phyloP scores from a whole-genome alignment of 2,113 vertebrate genomes.

The Pomatorhinus ruficollis region DNA sequence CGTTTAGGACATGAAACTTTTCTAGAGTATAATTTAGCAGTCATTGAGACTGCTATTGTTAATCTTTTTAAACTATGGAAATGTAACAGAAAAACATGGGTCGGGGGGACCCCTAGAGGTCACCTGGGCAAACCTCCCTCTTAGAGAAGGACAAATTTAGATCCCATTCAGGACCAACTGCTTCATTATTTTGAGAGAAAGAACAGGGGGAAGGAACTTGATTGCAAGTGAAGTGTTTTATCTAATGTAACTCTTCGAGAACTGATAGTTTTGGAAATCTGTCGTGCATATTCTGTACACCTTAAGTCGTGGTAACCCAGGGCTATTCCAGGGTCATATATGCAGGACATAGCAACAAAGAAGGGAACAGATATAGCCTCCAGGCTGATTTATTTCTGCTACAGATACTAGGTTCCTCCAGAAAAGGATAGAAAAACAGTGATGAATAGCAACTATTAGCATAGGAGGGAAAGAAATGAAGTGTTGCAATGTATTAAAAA shows the following conservation, averaged over 20 bases:
- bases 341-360: not conserved
- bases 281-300: fast-evolving
- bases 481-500: not conserved
- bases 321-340: not conserved
- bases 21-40: not conserved
- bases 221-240: not conserved
- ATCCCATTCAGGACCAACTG: not conserved
- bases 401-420: not conserved
- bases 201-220: not conserved
- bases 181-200: not conserved
- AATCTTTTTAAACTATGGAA: not conserved
- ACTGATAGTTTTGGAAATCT: not conserved
- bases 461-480: not conserved
- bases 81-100: not conserved
- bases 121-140: not conserved
- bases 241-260: not conserved
- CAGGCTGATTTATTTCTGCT: not conserved
- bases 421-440: not conserved
- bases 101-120: not conserved
- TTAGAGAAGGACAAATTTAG: not conserved
- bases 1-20: not conserved
- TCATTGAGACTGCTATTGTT: not conserved
- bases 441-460: not conserved
- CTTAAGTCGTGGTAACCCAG: not conserved
- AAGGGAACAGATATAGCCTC: not conserved